Percentiles rank a stretch among this genome's conserved stretches.
These are phyloP conservation scores for Zeuzera pyrina DNA, from an alignment of 2,888 invertebrate species.

Conservation along the genomic window DNA sequence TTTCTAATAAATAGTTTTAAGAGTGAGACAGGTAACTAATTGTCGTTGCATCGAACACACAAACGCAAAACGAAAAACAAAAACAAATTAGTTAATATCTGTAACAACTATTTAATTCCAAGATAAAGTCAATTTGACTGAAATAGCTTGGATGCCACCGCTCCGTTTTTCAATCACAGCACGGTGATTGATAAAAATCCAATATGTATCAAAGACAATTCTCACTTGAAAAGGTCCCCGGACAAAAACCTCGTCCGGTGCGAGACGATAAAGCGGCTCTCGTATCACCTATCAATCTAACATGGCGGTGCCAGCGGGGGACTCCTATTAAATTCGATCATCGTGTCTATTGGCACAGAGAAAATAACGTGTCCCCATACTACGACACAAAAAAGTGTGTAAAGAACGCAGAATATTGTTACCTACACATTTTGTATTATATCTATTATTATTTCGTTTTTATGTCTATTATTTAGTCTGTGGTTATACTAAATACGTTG, in stretches of 20 bases:
- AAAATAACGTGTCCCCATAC: conserved; percentile 26
- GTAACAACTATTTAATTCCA: neutral
- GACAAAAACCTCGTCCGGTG: conserved; percentile 34
- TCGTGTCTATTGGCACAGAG: too few species aligned
- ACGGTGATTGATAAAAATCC: conserved; percentile 46
- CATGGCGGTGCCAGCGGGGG: conserved; percentile 50
- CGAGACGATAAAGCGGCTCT: conserved; percentile 34
- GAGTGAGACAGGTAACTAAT: too few species aligned
- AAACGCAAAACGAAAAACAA: too few species aligned
- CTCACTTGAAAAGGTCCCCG: conserved; percentile 47
- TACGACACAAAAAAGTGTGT: conserved; percentile 7
- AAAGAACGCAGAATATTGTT: conserved; percentile 8
- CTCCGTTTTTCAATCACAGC: conserved; percentile 28
- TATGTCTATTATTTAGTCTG: too few species aligned
- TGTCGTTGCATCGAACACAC: too few species aligned
- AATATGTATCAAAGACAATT: conserved; percentile 57
- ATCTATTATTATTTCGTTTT: too few species aligned
- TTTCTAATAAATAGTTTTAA: too few species aligned
- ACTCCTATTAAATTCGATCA: conserved; percentile 39
- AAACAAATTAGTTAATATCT: too few species aligned
- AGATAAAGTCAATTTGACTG: conserved; percentile 2
- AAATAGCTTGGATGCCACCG: conserved; percentile 13
- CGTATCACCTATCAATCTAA: conserved; percentile 66
- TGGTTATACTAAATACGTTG: too few species aligned
- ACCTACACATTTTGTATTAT: conserved; percentile 10